These are phyloP conservation scores for Sigmodon hispidus DNA, from an alignment of 2,113 vertebrate species.

Conservation along the genomic window DNA sequence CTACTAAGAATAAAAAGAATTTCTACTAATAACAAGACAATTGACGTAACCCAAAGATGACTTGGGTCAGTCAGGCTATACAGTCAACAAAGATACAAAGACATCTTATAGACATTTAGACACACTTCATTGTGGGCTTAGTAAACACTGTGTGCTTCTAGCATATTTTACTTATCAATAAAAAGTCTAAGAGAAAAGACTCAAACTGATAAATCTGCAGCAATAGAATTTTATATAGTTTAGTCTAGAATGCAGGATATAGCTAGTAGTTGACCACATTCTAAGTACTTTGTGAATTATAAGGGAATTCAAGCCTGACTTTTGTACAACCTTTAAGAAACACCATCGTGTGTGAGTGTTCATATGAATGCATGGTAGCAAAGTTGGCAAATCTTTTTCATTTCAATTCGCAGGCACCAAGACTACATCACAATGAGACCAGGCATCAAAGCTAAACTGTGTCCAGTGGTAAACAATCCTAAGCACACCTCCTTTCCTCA, in stretches of 20 bases:
- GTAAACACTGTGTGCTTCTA: slow-evolving; percentile 27
- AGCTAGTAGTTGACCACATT: not conserved
- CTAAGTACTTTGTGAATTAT: slow-evolving; percentile 32
- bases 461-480: slow-evolving; percentile 74
- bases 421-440: slow-evolving; percentile 66
- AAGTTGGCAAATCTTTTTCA: slow-evolving; percentile 52
- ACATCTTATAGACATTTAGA: not conserved
- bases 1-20: slow-evolving; percentile 6
- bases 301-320: slow-evolving; percentile 15
- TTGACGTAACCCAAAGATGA: not conserved
- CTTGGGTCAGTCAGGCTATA: not conserved
- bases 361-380: slow-evolving; percentile 30
- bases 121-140: not conserved
- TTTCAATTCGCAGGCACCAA: slow-evolving; percentile 55
- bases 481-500: slow-evolving; percentile 45
- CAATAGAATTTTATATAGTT: not conserved
- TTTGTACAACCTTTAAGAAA: slow-evolving; percentile 17
- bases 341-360: not conserved
- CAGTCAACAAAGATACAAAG: slow-evolving; percentile 6
- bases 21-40: slow-evolving; percentile 19
- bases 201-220: not conserved
- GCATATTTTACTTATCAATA: slow-evolving; percentile 10
- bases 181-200: not conserved
- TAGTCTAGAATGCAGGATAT: not conserved
- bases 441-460: slow-evolving; percentile 66